Evolutionary conservation across 2,113 vertebrate genomes (phyloP).

Genomic region (Stigmatopora argus): DNA sequence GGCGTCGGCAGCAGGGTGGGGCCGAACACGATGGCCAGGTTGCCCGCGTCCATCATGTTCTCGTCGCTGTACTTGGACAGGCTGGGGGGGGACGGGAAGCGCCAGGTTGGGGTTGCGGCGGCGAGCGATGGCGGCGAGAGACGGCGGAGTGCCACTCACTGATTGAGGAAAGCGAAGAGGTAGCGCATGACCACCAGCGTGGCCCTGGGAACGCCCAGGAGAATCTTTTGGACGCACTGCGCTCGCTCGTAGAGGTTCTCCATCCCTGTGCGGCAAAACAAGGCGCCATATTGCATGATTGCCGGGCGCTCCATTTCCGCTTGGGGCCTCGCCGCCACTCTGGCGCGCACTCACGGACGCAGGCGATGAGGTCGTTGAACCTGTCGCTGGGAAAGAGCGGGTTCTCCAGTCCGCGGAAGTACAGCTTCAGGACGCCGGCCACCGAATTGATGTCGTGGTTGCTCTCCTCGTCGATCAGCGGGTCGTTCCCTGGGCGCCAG

Average conservation of each 20-base stretch:
- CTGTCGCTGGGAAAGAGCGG: constrained; percentile 96
- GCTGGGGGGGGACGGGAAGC: constrained; percentile 52
- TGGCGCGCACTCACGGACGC: constrained; percentile 82
- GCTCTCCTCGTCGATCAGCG: constrained; percentile 92
- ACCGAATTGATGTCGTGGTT: constrained; percentile 98
- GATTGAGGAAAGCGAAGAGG: constrained; percentile 98
- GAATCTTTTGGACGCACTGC: constrained; percentile 90
- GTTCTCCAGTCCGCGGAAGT: constrained; percentile 96
- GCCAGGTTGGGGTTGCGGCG: too few relatives aligned
- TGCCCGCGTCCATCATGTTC: constrained; percentile 99
- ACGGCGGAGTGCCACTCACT: constrained; percentile 75
- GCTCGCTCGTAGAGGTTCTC: constrained; percentile 96
- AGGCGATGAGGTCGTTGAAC: constrained; percentile 97
- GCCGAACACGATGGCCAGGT: constrained; percentile 95
- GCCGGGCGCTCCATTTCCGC: background rate
- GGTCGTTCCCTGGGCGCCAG: constrained; percentile 86
- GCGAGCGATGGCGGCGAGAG: background rate
- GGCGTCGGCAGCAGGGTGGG: constrained; percentile 96
- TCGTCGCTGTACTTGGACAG: constrained; percentile 97
- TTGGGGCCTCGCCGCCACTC: too few relatives aligned
- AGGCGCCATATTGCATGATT: background rate
- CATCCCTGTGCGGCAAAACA: constrained; percentile 73
- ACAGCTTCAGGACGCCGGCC: constrained; percentile 94
- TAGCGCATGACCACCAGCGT: constrained; percentile 96
- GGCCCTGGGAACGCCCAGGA: constrained; percentile 84